Evolutionary conservation across 2,113 vertebrate genomes (phyloP).

Genomic region (Callipepla californica): DNA sequence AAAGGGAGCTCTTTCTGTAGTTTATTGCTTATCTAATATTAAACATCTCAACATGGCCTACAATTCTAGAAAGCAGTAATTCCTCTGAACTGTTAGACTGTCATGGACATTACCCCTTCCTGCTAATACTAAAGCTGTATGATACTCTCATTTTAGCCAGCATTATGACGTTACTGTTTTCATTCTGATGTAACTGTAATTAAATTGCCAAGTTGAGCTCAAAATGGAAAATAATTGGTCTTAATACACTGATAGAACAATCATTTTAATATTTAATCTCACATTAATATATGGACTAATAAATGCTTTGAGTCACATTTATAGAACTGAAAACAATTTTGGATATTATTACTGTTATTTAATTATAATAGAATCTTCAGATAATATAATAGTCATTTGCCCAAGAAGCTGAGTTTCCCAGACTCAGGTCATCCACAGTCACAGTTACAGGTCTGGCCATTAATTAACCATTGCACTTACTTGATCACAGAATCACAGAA

Average conservation of each 20-base stretch:
- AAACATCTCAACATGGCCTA: not conserved
- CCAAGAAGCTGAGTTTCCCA: not conserved
- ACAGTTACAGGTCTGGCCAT: not conserved
- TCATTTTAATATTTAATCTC: not conserved
- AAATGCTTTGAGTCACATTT: not conserved
- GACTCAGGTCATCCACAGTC: not conserved
- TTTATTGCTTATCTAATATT: not conserved
- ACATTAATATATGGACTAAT: not conserved
- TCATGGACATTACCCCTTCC: not conserved
- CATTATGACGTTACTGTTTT: conserved; percentile 22
- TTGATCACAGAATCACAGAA: not conserved
- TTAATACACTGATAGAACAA: not conserved
- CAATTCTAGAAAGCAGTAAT: not conserved
- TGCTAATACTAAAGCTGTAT: not conserved
- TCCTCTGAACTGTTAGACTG: not conserved
- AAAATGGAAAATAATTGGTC: conserved; percentile 31
- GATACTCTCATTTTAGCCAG: not conserved
- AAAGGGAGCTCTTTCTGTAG: not conserved
- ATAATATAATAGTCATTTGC: not conserved
- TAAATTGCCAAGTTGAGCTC: not conserved
- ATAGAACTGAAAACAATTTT: not conserved
- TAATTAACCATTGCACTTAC: not conserved
- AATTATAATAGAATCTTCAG: not conserved
- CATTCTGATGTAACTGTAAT: conserved; percentile 39
- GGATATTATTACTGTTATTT: not conserved